phyloP scores from a whole-genome alignment of 2,888 invertebrate species.

The Pasiphila rectangulata region DNA sequence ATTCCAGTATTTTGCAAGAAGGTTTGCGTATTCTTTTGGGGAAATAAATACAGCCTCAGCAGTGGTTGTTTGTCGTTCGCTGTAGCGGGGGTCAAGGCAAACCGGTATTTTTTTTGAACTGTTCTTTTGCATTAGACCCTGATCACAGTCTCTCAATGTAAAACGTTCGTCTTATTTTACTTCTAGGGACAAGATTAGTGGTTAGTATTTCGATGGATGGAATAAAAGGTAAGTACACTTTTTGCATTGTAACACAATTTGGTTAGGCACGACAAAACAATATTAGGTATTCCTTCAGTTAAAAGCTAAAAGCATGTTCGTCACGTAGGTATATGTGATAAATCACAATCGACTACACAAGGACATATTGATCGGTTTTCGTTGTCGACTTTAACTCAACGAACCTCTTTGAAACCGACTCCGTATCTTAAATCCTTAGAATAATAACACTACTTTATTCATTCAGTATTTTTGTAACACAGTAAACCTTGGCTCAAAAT shows the following conservation, averaged over 20 bases:
- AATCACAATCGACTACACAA: slow-evolving; percentile 9
- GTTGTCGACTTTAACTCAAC: background rate
- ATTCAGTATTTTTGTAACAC: background rate
- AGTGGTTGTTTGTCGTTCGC: slow-evolving; percentile 31
- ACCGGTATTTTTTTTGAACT: slow-evolving; percentile 39
- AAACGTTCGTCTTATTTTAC: slow-evolving; percentile 17
- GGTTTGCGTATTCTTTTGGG: slow-evolving; percentile 21
- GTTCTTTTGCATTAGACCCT: slow-evolving; percentile 33
- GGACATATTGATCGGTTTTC: slow-evolving; percentile 9
- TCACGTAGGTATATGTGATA: slow-evolving; percentile 21
- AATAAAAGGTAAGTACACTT: slow-evolving; percentile 1
- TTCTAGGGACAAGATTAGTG: slow-evolving; percentile 12
- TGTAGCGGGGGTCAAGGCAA: slow-evolving; percentile 44
- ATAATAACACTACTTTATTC: background rate
- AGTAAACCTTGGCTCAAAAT: slow-evolving; percentile 1
- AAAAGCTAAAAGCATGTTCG: slow-evolving; percentile 9
- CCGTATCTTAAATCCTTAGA: no score
- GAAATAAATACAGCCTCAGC: slow-evolving; percentile 25
- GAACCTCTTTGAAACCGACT: background rate
- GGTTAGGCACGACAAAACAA: no score
- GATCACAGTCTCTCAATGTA: slow-evolving; percentile 23
- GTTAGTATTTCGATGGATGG: background rate
- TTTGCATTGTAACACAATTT: no score
- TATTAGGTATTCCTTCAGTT: no score
- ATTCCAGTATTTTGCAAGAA: background rate